Percentiles rank a stretch among this genome's conserved stretches.
Evolutionary conservation across 2,113 vertebrate genomes (phyloP).

Genomic region (Phalacrocorax pelagicus): DNA sequence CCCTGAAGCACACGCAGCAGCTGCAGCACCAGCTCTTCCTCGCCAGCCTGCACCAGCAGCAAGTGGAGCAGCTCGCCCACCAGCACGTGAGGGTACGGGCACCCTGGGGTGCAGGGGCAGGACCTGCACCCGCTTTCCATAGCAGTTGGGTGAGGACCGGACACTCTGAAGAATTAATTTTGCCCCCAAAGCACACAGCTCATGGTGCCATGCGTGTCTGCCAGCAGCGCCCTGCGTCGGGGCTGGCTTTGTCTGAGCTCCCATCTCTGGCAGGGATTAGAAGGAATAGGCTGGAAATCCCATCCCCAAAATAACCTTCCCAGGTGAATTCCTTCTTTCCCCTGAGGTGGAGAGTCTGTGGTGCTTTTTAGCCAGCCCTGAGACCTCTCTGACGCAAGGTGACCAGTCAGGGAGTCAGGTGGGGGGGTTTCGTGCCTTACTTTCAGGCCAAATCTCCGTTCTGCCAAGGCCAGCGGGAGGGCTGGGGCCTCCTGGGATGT

Average conservation of each 20-base stretch:
- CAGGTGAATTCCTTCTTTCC: not conserved
- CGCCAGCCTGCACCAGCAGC: slow-evolving; percentile 81
- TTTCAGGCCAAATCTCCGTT: not conserved
- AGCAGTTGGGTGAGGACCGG: rapidly evolving
- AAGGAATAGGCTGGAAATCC: not conserved
- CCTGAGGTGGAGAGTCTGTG: not conserved
- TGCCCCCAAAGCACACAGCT: not conserved
- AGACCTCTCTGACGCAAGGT: not conserved
- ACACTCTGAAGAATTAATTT: rapidly evolving
- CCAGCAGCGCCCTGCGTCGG: rapidly evolving
- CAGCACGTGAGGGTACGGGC: slow-evolving; percentile 74
- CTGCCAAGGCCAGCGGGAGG: not conserved
- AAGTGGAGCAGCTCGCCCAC: slow-evolving; percentile 74
- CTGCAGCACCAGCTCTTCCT: slow-evolving; percentile 81
- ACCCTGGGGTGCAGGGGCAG: rapidly evolving
- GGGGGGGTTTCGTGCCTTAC: not conserved
- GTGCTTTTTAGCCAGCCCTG: not conserved
- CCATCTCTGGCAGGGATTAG: not conserved
- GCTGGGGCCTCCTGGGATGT: not conserved
- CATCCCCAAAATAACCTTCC: not conserved
- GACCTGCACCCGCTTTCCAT: rapidly evolving
- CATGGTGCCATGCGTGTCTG: rapidly evolving
- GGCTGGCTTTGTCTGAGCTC: not conserved
- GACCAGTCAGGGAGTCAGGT: not conserved
- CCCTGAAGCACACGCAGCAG: slow-evolving; percentile 78